phyloP scores from a whole-genome alignment of 1,140 invertebrate species.

The Achatina immaculata region DNA sequence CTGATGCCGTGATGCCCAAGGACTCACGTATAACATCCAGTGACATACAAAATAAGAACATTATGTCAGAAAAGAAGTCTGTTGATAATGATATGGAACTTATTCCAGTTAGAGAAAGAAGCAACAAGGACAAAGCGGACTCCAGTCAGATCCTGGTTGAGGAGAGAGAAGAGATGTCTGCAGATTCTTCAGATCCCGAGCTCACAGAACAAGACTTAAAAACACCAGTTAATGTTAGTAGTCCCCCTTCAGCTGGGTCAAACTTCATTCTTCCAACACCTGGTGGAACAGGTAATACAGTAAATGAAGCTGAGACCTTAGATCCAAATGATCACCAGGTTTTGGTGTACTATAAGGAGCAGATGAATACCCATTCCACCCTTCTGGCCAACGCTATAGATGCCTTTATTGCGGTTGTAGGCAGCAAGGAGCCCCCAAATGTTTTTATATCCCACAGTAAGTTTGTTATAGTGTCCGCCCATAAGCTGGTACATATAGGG shows the following conservation, averaged over 20 bases:
- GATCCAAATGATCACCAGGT: slow-evolving; percentile 83
- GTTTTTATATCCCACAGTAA: slow-evolving; percentile 93
- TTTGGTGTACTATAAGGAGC: slow-evolving; percentile 86
- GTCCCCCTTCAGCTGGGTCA: slow-evolving; percentile 68
- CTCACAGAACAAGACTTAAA: slow-evolving; percentile 73
- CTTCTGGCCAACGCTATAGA: slow-evolving; percentile 90
- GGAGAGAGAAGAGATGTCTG: slow-evolving; percentile 69
- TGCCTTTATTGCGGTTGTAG: slow-evolving; percentile 89
- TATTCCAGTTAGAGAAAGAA: not conserved
- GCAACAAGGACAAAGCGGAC: not conserved
- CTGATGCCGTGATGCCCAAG: not conserved
- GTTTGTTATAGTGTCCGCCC: slow-evolving; percentile 92
- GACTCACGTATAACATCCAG: not conserved
- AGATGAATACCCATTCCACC: slow-evolving; percentile 85
- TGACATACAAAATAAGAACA: not conserved
- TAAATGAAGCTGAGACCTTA: slow-evolving; percentile 37
- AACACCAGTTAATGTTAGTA: slow-evolving; percentile 50
- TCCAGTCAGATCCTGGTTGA: slow-evolving; percentile 76
- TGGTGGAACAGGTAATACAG: slow-evolving; percentile 71
- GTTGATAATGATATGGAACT: not conserved
- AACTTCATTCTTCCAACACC: slow-evolving; percentile 35
- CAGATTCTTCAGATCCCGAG: not conserved
- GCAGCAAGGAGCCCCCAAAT: slow-evolving; percentile 92
- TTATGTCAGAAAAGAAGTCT: not conserved
- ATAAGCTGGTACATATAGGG: slow-evolving; percentile 92